Base-by-base conservation (phyloP, 2,113 vertebrate species). In the Addax nasomaculatus region DNA sequence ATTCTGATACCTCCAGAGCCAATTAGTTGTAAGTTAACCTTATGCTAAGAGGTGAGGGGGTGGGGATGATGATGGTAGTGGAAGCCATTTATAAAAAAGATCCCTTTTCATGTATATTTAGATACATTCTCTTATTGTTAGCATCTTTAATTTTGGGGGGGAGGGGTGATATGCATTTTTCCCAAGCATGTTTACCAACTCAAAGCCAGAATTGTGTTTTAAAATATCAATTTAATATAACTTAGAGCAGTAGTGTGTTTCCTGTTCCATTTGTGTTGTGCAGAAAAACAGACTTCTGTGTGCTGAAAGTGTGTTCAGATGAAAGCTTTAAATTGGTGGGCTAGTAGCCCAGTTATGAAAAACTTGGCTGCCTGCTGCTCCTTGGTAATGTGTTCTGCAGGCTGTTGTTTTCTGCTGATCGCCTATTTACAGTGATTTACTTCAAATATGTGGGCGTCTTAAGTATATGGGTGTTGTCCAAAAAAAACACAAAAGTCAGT, bases 321-420 rank as follows among this genome's bases (percentile, higher is more conserved):
- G 97, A 98, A 95, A 98, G 49, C 62, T 98, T 97, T 97, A 97
- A 98, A 98, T 97, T 98, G 90, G 92, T 98, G 96, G 96, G 96
- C 95, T 94, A 96, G 80, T 76, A 97, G 94, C 93, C 95, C 97
- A 96, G 94, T 96, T 97, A 97, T 73, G 97, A 97, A 98, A 97
- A 96, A 64, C 45, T 97, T 98, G 96, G 97, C 97, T 97, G 97
- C 79, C 90, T 90, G 47, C 90, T 97, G 88, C 78, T 98, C 73
- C 97, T 98, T 86, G 78, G 94, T 96, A 95, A 91, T 79, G 79
- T 91, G 83, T 88, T 98, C 57, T 93, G 90, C 92, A 94, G 96
- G 80, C 80, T 98, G 78, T 80, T 98, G 80, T 98, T 98, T 98
- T 96, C 97, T 97, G 19, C 87, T 98, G 95, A 91, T 97, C 8